Evolutionary conservation across 2,797 vertebrate species (phyloP).

Genomic region (Adrianichthys oophorus): DNA sequence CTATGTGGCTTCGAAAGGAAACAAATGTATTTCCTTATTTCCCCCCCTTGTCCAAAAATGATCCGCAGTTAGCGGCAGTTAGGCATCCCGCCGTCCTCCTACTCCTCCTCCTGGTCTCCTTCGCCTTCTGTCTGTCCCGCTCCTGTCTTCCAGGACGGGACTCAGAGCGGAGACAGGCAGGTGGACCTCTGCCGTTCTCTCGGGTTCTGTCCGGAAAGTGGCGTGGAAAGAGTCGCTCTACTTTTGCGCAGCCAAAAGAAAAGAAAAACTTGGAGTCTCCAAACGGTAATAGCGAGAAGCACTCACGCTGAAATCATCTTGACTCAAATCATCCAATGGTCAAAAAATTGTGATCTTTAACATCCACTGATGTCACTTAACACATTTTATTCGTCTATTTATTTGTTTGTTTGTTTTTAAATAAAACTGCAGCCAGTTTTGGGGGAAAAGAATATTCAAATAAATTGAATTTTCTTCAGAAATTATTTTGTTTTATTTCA

Average conservation of each 20-base stretch:
- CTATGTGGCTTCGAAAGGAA: conserved; percentile 5
- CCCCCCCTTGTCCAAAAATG: conserved; percentile 23
- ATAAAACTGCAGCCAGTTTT: no score
- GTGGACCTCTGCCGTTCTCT: conserved; percentile 26
- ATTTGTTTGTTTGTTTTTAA: no score
- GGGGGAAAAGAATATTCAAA: no score
- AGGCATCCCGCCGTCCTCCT: conserved; percentile 14
- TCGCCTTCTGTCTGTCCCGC: conserved; percentile 15
- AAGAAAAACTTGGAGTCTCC: conserved; percentile 63
- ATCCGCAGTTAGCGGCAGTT: conserved; percentile 46
- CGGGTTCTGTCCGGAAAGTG: conserved; percentile 44
- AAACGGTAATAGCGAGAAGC: conserved; percentile 44
- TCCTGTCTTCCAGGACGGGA: conserved; percentile 30
- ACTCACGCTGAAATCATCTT: conserved; percentile 14
- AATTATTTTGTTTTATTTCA: no score
- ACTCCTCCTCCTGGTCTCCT: background rate
- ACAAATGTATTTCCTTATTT: conserved; percentile 1
- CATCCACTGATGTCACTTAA: no score
- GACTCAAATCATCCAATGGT: conserved; percentile 6
- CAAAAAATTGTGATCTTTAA: background rate
- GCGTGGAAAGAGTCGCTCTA: conserved; percentile 53
- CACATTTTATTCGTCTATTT: no score
- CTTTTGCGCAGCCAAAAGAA: conserved; percentile 56
- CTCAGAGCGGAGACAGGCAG: conserved; percentile 14
- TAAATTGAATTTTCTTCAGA: no score